A percentile compares a stretch with the other conserved stretches of the same genome.
Conservation (phyloP, 1,140 invertebrate genomes). For the Pemphigus obesinymphae region DNA sequence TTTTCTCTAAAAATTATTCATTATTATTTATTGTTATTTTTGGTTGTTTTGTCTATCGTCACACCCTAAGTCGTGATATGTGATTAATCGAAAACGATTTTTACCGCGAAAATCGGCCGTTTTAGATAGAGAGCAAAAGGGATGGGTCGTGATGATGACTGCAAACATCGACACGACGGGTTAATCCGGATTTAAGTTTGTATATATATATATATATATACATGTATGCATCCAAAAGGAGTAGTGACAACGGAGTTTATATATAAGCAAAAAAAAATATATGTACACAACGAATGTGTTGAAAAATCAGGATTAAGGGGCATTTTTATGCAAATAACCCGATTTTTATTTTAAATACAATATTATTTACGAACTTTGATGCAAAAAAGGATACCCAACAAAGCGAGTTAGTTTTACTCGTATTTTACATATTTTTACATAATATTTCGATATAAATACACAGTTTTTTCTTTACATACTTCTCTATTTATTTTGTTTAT, state of each 20-base stretch:
- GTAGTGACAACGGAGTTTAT: not conserved
- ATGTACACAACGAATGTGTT: not conserved
- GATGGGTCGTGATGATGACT: not conserved
- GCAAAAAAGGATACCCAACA: too few relatives aligned
- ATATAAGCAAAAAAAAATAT: too few relatives aligned
- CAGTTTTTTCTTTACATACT: too few relatives aligned
- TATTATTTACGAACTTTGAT: too few relatives aligned
- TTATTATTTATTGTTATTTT: not conserved
- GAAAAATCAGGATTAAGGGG: too few relatives aligned
- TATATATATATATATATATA: too few relatives aligned
- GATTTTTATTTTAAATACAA: too few relatives aligned
- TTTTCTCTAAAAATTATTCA: not conserved
- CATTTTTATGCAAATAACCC: too few relatives aligned
- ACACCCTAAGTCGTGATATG: not conserved
- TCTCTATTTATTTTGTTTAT: too few relatives aligned
- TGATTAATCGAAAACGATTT: not conserved
- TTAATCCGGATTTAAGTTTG: slow-evolving; percentile 2
- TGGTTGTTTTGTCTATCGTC: not conserved
- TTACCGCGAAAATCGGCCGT: not conserved
- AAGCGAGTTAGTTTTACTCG: too few relatives aligned
- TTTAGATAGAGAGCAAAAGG: not conserved
- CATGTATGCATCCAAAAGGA: not conserved
- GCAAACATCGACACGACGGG: not conserved
- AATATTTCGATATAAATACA: too few relatives aligned
- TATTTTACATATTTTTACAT: too few relatives aligned